phyloP scores from a whole-genome alignment of 2,797 vertebrate species.

The Ctenopoma kingsleyae region DNA sequence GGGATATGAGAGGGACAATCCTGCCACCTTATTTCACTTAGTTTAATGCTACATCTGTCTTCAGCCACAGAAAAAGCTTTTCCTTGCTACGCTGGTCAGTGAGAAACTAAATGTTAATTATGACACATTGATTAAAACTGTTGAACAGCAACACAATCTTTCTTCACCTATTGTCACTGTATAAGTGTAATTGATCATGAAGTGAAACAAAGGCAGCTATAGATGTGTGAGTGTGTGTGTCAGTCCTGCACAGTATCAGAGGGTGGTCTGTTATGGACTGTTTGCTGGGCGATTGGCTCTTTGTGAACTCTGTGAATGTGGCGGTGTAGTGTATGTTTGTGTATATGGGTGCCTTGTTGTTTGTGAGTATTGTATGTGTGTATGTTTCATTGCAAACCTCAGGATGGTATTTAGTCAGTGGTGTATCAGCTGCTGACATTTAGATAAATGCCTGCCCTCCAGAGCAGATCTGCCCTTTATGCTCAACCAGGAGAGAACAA shows the following conservation, averaged over 20 bases:
- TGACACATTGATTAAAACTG: slow-evolving; percentile 18
- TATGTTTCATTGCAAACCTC: slow-evolving; percentile 55
- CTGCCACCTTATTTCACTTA: slow-evolving; percentile 29
- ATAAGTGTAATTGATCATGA: slow-evolving; percentile 6
- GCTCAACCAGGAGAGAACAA: slow-evolving; percentile 68
- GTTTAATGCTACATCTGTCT: slow-evolving; percentile 16
- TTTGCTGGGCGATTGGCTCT: slow-evolving; percentile 27
- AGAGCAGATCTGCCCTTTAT: slow-evolving; percentile 80
- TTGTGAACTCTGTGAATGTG: slow-evolving; percentile 42
- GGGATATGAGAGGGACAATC: slow-evolving; percentile 43
- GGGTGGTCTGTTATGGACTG: slow-evolving; percentile 36
- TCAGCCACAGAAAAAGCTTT: slow-evolving; percentile 1
- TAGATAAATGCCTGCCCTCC: slow-evolving; percentile 83
- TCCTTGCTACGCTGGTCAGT: background rate
- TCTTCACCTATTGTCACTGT: slow-evolving; percentile 16
- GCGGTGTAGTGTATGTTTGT: slow-evolving; percentile 1
- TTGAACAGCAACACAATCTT: slow-evolving; percentile 8
- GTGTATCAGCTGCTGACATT: slow-evolving; percentile 83
- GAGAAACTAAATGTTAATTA: slow-evolving; percentile 1
- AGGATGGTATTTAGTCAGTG: slow-evolving; percentile 79
- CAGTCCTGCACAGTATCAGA: slow-evolving; percentile 35
- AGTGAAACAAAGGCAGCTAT: slow-evolving; percentile 13
- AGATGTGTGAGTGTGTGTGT: slow-evolving; percentile 3
- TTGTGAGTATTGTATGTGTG: slow-evolving; percentile 17
- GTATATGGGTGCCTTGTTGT: slow-evolving; percentile 17